A percentile compares a stretch with the other conserved stretches of the same genome.
These are phyloP conservation scores for Cyclophora punctaria DNA, from an alignment of 2,888 invertebrate genomes.

Conservation along the genomic window DNA sequence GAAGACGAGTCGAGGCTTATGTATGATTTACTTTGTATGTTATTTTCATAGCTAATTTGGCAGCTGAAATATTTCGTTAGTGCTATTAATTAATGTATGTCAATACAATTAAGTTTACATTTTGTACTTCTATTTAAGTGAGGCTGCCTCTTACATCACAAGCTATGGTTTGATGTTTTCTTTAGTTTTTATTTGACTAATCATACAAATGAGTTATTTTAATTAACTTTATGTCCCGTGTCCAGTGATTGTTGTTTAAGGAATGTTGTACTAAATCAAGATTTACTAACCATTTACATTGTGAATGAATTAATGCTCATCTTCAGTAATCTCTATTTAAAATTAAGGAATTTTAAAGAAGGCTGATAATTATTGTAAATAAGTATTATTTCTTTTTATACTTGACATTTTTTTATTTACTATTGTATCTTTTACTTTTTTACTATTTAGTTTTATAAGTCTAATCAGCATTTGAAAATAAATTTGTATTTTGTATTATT, in stretches of 20 bases:
- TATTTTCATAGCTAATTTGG: background rate
- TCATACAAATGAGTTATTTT: too few relatives aligned
- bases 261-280: too few relatives aligned
- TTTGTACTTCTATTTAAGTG: too few relatives aligned
- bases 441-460: constrained; percentile 3
- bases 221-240: too few relatives aligned
- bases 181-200: too few relatives aligned
- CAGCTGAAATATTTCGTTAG: background rate
- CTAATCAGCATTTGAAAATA: constrained; percentile 9
- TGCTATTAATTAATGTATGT: too few relatives aligned
- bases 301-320: constrained; percentile 18
- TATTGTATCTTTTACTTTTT: constrained; percentile 22
- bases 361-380: constrained; percentile 65
- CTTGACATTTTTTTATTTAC: constrained; percentile 21
- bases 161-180: too few relatives aligned
- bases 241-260: too few relatives aligned
- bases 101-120: too few relatives aligned
- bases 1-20: constrained; percentile 71
- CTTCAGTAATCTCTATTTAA: constrained; percentile 18
- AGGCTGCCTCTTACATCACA: too few relatives aligned
- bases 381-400: constrained; percentile 33
- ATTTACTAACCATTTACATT: too few relatives aligned
- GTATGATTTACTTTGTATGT: constrained; percentile 35
- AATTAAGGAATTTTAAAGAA: constrained; percentile 39
- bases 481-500: constrained; percentile 10